Percentiles rank a stretch among this genome's conserved stretches.
Conservation (phyloP, 2,797 vertebrate species). For the Smutsia gigantea region DNA sequence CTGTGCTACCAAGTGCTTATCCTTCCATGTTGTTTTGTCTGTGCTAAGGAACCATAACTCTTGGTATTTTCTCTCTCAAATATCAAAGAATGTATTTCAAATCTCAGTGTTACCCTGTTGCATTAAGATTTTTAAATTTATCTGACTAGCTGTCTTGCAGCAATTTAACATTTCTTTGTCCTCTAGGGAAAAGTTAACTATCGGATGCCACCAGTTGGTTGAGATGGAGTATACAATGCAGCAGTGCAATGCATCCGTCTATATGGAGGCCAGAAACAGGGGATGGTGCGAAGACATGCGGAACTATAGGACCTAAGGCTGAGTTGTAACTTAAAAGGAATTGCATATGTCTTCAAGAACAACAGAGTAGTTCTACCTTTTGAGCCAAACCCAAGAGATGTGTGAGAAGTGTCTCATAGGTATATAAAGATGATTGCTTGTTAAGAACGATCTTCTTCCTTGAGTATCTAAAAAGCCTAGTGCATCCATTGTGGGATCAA, state of each 20-base stretch:
- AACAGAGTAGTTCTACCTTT: neutral
- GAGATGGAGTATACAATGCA: constrained; percentile 89
- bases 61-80: neutral
- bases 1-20: neutral
- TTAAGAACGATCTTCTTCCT: neutral
- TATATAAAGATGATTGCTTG: constrained; percentile 31
- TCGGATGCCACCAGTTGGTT: constrained; percentile 90
- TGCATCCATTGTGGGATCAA: neutral
- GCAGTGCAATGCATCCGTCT: constrained; percentile 84
- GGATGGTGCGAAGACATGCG: constrained; percentile 80
- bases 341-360: neutral
- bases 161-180: constrained; percentile 44
- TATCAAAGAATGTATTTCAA: constrained; percentile 33
- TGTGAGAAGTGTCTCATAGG: constrained; percentile 28
- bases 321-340: neutral
- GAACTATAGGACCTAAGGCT: neutral
- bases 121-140: neutral
- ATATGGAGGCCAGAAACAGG: constrained; percentile 76
- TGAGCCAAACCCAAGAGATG: constrained; percentile 30
- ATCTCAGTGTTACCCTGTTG: neutral
- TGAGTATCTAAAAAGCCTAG: neutral
- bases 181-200: constrained; percentile 89
- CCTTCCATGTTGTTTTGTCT: neutral
- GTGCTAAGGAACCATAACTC: neutral
- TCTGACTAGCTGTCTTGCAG: neutral